Evolutionary conservation across 2,113 vertebrate species (phyloP).

Genomic region (Tonatia bakeri): DNA sequence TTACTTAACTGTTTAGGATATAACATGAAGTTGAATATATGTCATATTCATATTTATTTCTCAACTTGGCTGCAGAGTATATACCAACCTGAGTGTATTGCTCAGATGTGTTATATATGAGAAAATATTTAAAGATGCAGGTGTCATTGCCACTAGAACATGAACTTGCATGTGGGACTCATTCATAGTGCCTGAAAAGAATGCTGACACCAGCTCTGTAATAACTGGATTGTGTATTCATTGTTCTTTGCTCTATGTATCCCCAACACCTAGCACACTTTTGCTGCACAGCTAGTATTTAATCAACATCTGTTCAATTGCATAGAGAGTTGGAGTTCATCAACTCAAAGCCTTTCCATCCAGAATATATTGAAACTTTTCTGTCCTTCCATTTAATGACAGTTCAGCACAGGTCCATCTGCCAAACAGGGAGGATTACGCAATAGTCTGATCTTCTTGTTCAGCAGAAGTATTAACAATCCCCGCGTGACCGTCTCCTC

Average conservation of each 20-base stretch:
- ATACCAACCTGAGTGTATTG: conserved; percentile 69
- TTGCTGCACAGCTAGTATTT: background rate
- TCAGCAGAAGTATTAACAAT: background rate
- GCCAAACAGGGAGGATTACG: background rate
- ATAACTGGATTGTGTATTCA: background rate
- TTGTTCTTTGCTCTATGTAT: background rate
- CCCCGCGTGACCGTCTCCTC: background rate
- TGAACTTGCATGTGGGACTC: background rate
- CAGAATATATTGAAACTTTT: background rate
- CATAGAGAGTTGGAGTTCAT: background rate
- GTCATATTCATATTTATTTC: conserved; percentile 39
- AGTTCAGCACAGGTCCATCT: background rate
- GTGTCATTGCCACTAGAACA: background rate
- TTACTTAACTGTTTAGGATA: conserved; percentile 76
- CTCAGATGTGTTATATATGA: conserved; percentile 45
- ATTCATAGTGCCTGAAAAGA: background rate
- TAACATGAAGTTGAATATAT: conserved; percentile 69
- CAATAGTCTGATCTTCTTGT: background rate
- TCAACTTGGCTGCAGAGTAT: conserved; percentile 62
- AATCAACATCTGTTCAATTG: background rate
- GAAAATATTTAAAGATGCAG: background rate
- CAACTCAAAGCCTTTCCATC: background rate
- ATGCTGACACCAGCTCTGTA: background rate
- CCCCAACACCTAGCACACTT: background rate
- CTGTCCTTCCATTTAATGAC: background rate